phyloP scores from a whole-genome alignment of 1,140 invertebrate genomes.

The Cylas formicarius region DNA sequence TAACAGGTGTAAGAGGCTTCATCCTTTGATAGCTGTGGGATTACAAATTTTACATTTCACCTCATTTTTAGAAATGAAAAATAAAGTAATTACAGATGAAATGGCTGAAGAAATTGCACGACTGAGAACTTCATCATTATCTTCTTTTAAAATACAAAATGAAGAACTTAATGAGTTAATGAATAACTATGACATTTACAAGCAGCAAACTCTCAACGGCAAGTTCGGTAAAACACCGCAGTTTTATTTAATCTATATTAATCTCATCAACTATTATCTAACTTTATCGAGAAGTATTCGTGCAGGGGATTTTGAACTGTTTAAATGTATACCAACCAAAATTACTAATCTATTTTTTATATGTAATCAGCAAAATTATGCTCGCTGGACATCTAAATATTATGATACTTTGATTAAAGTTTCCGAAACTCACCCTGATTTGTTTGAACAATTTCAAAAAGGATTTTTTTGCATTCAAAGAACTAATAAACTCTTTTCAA shows the following conservation, averaged over 20 bases:
- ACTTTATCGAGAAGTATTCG: conserved; percentile 30
- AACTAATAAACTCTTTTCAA: conserved; percentile 29
- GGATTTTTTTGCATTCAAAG: conserved; percentile 30
- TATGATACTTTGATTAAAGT: conserved; percentile 24
- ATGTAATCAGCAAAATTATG: conserved; percentile 28
- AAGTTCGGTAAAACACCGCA: conserved; percentile 19
- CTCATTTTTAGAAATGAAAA: conserved; percentile 18
- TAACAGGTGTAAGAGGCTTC: conserved; percentile 37
- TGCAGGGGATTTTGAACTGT: conserved; percentile 29
- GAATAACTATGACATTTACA: background rate
- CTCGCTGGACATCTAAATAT: conserved; percentile 24
- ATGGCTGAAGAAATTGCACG: no score
- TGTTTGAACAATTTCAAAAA: conserved; percentile 23
- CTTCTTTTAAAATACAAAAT: no score
- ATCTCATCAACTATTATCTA: conserved; percentile 32
- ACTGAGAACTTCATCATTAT: no score
- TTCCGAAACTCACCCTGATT: conserved; percentile 28
- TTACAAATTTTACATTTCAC: conserved; percentile 32
- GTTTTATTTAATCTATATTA: conserved; percentile 18
- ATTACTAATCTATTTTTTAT: conserved; percentile 27
- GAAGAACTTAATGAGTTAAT: background rate
- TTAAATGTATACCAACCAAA: conserved; percentile 18
- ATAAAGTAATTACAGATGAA: conserved; percentile 8
- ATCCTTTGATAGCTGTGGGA: conserved; percentile 32
- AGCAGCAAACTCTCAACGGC: conserved; percentile 33